Percentiles rank a stretch among this genome's conserved stretches.
phyloP scores from a whole-genome alignment of 2,113 vertebrate species.

The Pelodiscus sinensis region DNA sequence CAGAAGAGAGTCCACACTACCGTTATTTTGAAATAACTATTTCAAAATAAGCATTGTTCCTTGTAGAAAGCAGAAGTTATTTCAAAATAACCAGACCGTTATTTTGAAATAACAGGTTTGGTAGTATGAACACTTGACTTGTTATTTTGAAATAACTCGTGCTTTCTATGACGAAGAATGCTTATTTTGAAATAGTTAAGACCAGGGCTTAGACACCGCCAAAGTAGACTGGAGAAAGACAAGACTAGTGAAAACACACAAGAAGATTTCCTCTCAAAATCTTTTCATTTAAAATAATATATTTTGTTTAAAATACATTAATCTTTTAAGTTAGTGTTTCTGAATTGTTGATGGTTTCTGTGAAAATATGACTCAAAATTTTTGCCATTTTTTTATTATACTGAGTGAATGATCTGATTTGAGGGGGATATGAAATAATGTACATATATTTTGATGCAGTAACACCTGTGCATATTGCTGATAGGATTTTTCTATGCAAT shows the following conservation, averaged over 20 bases:
- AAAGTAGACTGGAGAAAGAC: neutral
- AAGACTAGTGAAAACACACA: neutral
- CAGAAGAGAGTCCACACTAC: no score
- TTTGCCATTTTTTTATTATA: conserved; percentile 7
- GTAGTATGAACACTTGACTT: no score
- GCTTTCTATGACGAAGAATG: no score
- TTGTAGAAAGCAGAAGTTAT: no score
- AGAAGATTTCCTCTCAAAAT: neutral
- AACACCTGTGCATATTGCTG: neutral
- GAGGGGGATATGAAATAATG: neutral
- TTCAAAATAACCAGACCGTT: no score
- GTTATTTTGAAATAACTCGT: no score
- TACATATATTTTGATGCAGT: neutral
- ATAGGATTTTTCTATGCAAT: neutral
- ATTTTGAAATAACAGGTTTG: no score
- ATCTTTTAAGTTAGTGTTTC: neutral
- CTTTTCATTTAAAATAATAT: neutral
- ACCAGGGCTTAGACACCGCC: neutral
- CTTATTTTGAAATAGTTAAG: no score
- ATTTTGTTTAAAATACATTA: no score
- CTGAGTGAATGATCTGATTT: neutral
- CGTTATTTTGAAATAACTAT: no score
- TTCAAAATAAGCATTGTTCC: no score
- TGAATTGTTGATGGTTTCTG: neutral
- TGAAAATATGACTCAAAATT: neutral